These are phyloP conservation scores for Galeopsomyia nigrocyanea DNA, from an alignment of 2,888 invertebrate species.

Conservation along the genomic window DNA sequence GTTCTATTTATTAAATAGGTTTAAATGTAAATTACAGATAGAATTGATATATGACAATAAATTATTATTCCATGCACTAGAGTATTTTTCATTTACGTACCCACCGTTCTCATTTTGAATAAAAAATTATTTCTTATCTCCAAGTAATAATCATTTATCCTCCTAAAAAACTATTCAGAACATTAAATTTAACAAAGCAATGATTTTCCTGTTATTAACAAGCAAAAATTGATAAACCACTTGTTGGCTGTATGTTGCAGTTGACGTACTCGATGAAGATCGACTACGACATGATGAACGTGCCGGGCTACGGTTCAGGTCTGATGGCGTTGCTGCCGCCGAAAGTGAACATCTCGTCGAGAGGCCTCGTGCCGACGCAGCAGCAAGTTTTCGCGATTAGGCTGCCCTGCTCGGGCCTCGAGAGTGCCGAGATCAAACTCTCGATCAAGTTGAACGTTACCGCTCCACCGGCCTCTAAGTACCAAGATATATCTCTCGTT, in stretches of 20 bases:
- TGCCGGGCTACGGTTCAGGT: constrained; percentile 58
- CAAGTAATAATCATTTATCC: too few species aligned
- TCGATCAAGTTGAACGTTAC: constrained; percentile 86
- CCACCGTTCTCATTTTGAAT: too few species aligned
- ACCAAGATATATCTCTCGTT: constrained; percentile 80
- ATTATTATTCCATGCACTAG: too few species aligned
- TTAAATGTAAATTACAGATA: too few species aligned
- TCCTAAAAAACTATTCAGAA: too few species aligned
- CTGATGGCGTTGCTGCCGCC: constrained; percentile 80
- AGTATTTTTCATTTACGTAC: too few species aligned
- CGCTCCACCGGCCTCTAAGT: constrained; percentile 75
- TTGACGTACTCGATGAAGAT: constrained; percentile 83
- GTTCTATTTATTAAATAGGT: too few species aligned
- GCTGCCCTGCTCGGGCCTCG: constrained; percentile 85
- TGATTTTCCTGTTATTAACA: constrained; percentile 1
- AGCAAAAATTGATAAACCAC: neutral
- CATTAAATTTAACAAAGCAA: too few species aligned
- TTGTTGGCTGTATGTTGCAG: constrained; percentile 68
- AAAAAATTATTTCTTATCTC: too few species aligned
- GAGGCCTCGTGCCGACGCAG: constrained; percentile 83
- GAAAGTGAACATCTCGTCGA: constrained; percentile 85
- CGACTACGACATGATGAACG: constrained; percentile 81
- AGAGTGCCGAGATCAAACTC: constrained; percentile 86
- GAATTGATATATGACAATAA: too few species aligned
- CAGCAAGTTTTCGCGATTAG: constrained; percentile 83